Conservation (phyloP, 1,140 invertebrate genomes). For the Orius insidiosus region DNA sequence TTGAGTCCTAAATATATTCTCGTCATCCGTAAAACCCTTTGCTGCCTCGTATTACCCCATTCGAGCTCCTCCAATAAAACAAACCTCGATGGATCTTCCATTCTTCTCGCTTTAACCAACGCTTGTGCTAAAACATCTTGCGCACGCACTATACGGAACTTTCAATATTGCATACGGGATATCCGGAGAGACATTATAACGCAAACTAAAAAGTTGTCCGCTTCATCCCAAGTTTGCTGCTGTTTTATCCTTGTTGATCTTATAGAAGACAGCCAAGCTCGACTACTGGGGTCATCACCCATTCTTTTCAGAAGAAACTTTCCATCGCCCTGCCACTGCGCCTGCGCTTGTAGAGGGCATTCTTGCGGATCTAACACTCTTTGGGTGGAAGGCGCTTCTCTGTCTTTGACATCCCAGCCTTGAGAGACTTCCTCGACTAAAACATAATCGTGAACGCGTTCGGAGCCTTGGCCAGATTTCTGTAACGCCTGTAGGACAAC, state of each 20-base stretch:
- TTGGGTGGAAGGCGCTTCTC: slow-evolving; percentile 44
- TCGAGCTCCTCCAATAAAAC: slow-evolving; percentile 76
- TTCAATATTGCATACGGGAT: slow-evolving; percentile 85
- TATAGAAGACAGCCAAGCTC: slow-evolving; percentile 77
- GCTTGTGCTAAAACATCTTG: slow-evolving; percentile 82
- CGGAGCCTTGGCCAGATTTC: slow-evolving; percentile 41
- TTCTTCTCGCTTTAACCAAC: slow-evolving; percentile 66
- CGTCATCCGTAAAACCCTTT: slow-evolving; percentile 62
- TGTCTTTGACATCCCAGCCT: slow-evolving; percentile 57
- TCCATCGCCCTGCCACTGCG: slow-evolving; percentile 69
- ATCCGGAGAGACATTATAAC: slow-evolving; percentile 88
- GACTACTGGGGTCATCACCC: slow-evolving; percentile 76
- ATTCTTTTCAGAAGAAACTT: slow-evolving; percentile 72
- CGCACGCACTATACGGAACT: slow-evolving; percentile 57
- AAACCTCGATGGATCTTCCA: slow-evolving; percentile 66
- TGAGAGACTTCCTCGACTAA: slow-evolving; percentile 74
- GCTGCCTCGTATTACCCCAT: slow-evolving; percentile 44
- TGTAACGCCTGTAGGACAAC: slow-evolving; percentile 53
- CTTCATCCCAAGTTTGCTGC: slow-evolving; percentile 52
- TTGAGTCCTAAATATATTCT: slow-evolving; percentile 78
- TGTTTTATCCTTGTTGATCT: slow-evolving; percentile 31
- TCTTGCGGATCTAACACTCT: slow-evolving; percentile 73
- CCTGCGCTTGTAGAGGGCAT: slow-evolving; percentile 63
- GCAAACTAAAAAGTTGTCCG: slow-evolving; percentile 79
- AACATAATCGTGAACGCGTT: slow-evolving; percentile 63